These are phyloP conservation scores for Synodontis membranacea DNA, from an alignment of 2,113 vertebrate species.

Conservation along the genomic window DNA sequence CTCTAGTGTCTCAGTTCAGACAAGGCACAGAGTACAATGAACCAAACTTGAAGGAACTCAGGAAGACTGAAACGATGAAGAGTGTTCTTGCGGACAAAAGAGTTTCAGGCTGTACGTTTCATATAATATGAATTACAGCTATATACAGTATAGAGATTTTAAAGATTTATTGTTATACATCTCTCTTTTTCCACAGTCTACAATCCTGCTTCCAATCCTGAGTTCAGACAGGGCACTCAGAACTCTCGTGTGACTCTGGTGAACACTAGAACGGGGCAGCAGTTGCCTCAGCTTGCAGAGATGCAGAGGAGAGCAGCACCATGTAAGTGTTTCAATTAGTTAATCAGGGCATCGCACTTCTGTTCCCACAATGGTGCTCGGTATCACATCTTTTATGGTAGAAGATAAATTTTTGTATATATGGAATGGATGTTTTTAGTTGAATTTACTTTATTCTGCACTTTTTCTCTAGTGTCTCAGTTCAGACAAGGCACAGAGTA, in stretches of 20 bases:
- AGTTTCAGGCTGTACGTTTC: constrained; percentile 20
- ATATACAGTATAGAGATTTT: not conserved
- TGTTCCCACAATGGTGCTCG: not conserved
- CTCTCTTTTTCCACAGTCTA: constrained; percentile 23
- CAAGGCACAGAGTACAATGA: constrained; percentile 20
- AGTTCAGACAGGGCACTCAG: constrained; percentile 63
- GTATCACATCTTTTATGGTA: no score
- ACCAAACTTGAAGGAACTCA: constrained; percentile 24
- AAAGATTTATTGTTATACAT: not conserved
- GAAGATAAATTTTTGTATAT: no score
- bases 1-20: constrained; percentile 35
- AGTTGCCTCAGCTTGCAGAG: constrained; percentile 24
- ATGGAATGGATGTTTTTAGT: not conserved
- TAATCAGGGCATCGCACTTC: not conserved
- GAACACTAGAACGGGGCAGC: constrained; percentile 40
- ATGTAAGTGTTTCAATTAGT: not conserved
- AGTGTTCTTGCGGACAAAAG: constrained; percentile 53
- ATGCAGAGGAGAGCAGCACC: constrained; percentile 42
- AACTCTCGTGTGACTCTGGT: constrained; percentile 50
- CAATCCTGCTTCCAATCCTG: constrained; percentile 27
- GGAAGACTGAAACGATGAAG: constrained; percentile 10
- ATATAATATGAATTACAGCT: not conserved
- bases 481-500: constrained; percentile 32
- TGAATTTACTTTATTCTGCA: not conserved
- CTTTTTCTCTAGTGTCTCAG: constrained; percentile 20